Evolutionary conservation across 2,888 invertebrate species (phyloP), one percentile per base, ranked within the genome.

Genomic region (Drosophila austrosaltans): DNA sequence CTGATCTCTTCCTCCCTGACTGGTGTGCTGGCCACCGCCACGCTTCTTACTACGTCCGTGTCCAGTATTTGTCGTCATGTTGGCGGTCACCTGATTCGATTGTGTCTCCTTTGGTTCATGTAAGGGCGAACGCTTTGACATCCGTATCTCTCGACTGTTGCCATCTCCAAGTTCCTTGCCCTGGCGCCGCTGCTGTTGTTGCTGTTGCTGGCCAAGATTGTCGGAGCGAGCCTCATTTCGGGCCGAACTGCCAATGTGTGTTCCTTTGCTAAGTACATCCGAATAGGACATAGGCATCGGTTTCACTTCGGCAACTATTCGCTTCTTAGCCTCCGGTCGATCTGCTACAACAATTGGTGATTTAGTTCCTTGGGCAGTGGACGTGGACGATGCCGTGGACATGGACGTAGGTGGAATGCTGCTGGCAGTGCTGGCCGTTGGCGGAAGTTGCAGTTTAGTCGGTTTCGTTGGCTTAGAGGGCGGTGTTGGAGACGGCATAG

Each of bases 221-320:
- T 84, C 82, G 3, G 28, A 65, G 1, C 75, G 53, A 0, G 77
- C 81, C 4, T 54, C 25, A 8, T 81, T 84, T 4, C 63, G 53
- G 12, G 48, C 48, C 1, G 61, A 3, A 12, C n/a, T 56, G 62
- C 36, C 76, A 0, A 54, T 16, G 53, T 77, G 70, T 1, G 82
- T 73, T 48, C 85, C 85, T 92, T 97, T 97, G 36, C 96, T 95
- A 53, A 97, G 90, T 6, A 97, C 96, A 93, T 96, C 97, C 0
- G 97, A 97, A 91, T 97, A 97, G 12, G 96, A 95, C 60, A 97
- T 96, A 63, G 97, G 94, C 96, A 97, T 97, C 0, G 97, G 97
- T 87, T 96, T 96, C 0, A 97, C 97, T 93, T 97, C 97, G 42
- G 96, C 97, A 0, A 97, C 95, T 91, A 96, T 96, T 61, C 96